Evolutionary conservation across 1,140 invertebrate genomes (phyloP).

Genomic region (Brachionus calyciflorus): DNA sequence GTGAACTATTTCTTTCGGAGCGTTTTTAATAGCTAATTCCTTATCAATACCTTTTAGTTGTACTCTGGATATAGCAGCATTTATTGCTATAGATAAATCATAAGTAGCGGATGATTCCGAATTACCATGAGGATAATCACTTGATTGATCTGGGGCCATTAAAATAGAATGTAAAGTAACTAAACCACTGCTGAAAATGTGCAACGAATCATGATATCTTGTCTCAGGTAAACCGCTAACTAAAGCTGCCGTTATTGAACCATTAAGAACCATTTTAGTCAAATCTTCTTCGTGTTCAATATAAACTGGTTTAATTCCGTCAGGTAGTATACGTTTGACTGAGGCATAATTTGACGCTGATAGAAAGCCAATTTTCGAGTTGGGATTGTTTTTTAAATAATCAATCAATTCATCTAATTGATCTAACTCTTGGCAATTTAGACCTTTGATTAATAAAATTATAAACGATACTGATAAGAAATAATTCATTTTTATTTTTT

Average conservation of each 20-base stretch:
- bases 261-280: conserved; percentile 40
- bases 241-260: not conserved
- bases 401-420: conserved; percentile 34
- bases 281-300: conserved; percentile 7
- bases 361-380: conserved; percentile 14
- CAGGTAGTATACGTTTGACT: conserved; percentile 10
- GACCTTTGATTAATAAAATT: too few relatives aligned
- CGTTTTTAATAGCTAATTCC: conserved; percentile 8
- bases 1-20: conserved; percentile 28
- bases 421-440: conserved; percentile 13
- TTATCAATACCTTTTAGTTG: conserved; percentile 26
- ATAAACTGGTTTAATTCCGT: not conserved
- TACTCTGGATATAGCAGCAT: conserved; percentile 7
- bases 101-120: not conserved
- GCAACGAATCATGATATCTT: conserved; percentile 23
- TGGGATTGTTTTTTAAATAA: not conserved
- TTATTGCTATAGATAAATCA: conserved; percentile 27
- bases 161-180: conserved; percentile 39
- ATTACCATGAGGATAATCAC: conserved; percentile 17
- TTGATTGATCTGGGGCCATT: conserved; percentile 34
- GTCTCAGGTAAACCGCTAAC: conserved; percentile 12
- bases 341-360: conserved; percentile 19
- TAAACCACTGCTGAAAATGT: conserved; percentile 36
- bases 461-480: too few relatives aligned
- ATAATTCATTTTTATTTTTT: too few relatives aligned